A percentile compares a stretch with the other conserved stretches of the same genome.
These are phyloP conservation scores for Phycodurus eques DNA, from an alignment of 2,113 vertebrate species.

Conservation along the genomic window DNA sequence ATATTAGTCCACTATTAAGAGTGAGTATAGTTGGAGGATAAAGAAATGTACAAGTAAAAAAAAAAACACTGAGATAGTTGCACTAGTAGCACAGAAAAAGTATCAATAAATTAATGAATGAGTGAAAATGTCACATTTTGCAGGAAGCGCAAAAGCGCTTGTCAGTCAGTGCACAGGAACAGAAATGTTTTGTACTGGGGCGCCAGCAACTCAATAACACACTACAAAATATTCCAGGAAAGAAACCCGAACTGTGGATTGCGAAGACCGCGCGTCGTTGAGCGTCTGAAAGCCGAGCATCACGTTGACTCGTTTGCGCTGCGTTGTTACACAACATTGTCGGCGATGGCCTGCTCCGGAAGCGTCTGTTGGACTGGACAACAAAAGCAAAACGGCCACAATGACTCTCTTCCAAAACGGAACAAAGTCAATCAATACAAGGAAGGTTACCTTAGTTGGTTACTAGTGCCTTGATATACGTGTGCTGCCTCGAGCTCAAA, in stretches of 20 bases:
- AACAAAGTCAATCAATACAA: too few relatives aligned
- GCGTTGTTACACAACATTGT: conserved; percentile 64
- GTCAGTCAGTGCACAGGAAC: background rate
- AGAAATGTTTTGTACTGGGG: background rate
- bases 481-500: too few relatives aligned
- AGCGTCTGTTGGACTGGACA: conserved; percentile 79
- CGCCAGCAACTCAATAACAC: too few relatives aligned
- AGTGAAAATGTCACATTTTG: conserved; percentile 13
- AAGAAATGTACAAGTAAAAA: background rate
- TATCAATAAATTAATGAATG: conserved; percentile 21
- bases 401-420: too few relatives aligned
- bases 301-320: background rate
- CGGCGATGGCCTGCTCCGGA: conserved; percentile 75
- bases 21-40: too few relatives aligned
- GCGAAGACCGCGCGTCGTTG: background rate
- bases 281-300: background rate
- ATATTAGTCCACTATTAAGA: too few relatives aligned
- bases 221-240: background rate
- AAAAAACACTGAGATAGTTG: background rate
- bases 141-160: background rate
- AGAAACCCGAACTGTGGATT: background rate
- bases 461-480: too few relatives aligned
- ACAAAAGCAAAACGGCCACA: background rate
- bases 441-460: too few relatives aligned
- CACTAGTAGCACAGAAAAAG: conserved; percentile 24